Evolutionary conservation across 2,888 invertebrate genomes (phyloP).

Genomic region (Synanthedon tipuliformis): DNA sequence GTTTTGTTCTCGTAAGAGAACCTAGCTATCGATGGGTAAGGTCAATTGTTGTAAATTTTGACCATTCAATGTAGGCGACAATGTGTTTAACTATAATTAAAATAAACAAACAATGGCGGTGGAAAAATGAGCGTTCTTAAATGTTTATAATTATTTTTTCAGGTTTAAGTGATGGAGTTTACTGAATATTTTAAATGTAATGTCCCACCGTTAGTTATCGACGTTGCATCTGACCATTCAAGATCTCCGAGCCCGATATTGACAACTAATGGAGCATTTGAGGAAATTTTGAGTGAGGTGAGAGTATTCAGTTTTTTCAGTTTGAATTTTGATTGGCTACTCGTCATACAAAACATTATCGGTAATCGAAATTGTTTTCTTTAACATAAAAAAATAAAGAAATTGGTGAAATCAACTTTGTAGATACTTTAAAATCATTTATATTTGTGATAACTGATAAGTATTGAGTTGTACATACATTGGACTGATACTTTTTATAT

Average conservation of each 20-base stretch:
- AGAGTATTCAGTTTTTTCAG: slow-evolving; percentile 12
- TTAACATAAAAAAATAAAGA: too few relatives aligned
- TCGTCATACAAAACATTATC: too few relatives aligned
- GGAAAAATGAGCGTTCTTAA: not conserved
- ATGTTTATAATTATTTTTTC: slow-evolving; percentile 41
- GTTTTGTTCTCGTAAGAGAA: slow-evolving; percentile 65
- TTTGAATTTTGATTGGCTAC: not conserved
- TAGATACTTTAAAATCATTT: too few relatives aligned
- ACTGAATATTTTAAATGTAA: slow-evolving; percentile 53
- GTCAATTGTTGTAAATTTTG: slow-evolving; percentile 4
- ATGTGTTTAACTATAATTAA: too few relatives aligned
- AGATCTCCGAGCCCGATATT: slow-evolving; percentile 50
- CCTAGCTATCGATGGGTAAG: slow-evolving; percentile 65
- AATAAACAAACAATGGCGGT: too few relatives aligned
- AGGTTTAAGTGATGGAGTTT: slow-evolving; percentile 67
- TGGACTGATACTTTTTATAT: too few relatives aligned
- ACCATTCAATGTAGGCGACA: too few relatives aligned
- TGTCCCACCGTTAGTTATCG: slow-evolving; percentile 53
- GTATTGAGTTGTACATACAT: too few relatives aligned
- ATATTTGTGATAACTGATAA: too few relatives aligned
- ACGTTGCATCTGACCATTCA: slow-evolving; percentile 41
- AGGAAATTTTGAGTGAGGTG: slow-evolving; percentile 67
- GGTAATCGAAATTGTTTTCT: too few relatives aligned
- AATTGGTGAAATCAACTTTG: too few relatives aligned
- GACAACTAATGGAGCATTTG: slow-evolving; percentile 54